A percentile compares a stretch with the other conserved stretches of the same genome.
Conservation (phyloP, 2,797 vertebrate species). For the Monodelphis domestica region DNA sequence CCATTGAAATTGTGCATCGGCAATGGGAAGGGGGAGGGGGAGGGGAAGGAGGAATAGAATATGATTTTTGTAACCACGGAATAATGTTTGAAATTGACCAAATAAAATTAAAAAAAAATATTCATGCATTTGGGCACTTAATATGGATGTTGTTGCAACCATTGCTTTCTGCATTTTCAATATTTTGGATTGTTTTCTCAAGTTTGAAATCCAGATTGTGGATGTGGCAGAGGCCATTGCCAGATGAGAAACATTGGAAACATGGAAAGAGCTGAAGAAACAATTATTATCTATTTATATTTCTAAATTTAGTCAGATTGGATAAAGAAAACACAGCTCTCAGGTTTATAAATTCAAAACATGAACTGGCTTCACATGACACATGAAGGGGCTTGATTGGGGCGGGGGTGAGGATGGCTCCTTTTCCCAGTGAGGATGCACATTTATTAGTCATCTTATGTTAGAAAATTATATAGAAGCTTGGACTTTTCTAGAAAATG, state of each 20-base stretch:
- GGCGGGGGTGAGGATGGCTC: background rate
- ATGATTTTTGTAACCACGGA: too few species aligned
- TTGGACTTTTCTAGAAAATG: background rate
- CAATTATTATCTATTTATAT: background rate
- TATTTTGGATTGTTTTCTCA: constrained; percentile 45
- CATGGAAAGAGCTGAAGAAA: constrained; percentile 23
- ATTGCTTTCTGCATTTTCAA: background rate
- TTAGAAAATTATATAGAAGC: background rate
- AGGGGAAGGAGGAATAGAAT: too few species aligned
- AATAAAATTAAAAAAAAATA: too few species aligned
- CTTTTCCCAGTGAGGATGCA: constrained; percentile 7
- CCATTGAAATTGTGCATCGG: too few species aligned
- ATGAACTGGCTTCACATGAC: background rate
- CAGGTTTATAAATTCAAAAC: background rate
- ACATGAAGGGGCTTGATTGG: background rate
- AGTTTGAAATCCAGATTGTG: constrained; percentile 24
- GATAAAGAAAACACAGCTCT: background rate
- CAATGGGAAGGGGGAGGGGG: too few species aligned
- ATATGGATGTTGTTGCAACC: background rate
- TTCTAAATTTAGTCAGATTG: constrained; percentile 16
- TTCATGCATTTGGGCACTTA: background rate
- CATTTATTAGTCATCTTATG: background rate
- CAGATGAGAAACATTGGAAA: constrained; percentile 34
- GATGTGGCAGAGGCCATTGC: constrained; percentile 30
- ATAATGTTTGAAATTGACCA: too few species aligned